Evolutionary conservation across 2,113 vertebrate species (phyloP).

Genomic region (Prunella himalayana): DNA sequence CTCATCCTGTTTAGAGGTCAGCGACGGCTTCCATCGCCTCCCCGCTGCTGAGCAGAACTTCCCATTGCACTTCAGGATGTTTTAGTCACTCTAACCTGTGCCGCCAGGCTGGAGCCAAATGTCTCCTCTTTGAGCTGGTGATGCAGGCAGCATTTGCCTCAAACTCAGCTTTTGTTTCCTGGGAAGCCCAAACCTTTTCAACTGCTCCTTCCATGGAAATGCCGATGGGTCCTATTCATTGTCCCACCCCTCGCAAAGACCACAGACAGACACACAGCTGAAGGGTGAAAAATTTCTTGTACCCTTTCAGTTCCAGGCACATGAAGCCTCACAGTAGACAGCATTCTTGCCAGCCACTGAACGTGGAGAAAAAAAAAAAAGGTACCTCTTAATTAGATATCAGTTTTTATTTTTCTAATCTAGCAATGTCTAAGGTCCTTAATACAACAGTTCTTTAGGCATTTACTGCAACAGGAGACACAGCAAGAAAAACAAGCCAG

Average conservation of each 20-base stretch:
- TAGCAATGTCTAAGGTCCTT: not conserved
- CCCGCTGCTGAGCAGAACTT: not conserved
- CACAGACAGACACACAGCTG: not conserved
- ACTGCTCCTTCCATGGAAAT: not conserved
- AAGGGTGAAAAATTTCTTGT: not conserved
- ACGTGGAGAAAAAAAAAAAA: accelerated
- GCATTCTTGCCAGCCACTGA: not conserved
- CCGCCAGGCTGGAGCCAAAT: conserved; percentile 24
- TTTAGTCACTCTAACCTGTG: conserved; percentile 36
- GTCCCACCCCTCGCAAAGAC: not conserved
- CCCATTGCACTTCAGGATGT: conserved; percentile 54
- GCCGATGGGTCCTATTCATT: not conserved
- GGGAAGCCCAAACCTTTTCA: not conserved
- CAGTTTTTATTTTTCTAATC: not conserved
- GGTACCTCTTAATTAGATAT: not conserved
- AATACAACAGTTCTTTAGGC: not conserved
- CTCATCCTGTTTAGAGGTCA: conserved; percentile 76
- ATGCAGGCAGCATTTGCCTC: not conserved
- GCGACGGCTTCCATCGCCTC: not conserved
- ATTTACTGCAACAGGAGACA: not conserved
- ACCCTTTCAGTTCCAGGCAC: not conserved
- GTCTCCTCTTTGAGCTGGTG: not conserved
- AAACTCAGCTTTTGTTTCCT: not conserved
- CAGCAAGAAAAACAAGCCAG: not conserved
- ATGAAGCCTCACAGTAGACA: not conserved